Percentiles rank a stretch among this genome's conserved stretches.
Conservation (phyloP, 2,888 invertebrate species). For the Drosophila pseudotakahashii region DNA sequence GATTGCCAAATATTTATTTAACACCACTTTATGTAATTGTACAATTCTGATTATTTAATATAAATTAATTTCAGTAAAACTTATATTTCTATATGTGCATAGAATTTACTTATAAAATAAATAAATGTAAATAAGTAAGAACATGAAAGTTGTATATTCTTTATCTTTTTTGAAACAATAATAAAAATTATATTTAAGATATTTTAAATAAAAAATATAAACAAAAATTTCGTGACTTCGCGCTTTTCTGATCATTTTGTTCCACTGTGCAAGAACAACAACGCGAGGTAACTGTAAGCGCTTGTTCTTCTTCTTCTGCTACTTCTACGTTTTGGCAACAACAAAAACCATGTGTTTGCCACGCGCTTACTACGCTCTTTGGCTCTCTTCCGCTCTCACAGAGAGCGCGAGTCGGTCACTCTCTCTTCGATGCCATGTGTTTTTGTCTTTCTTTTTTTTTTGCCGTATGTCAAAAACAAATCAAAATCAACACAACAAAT, state of each 20-base stretch:
- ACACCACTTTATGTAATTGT: too few species aligned
- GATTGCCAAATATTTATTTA: too few species aligned
- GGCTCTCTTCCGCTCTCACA: conserved; percentile 7
- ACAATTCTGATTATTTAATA: too few species aligned
- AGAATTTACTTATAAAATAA: too few species aligned
- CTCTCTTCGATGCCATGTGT: conserved; percentile 45
- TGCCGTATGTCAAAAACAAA: conserved; percentile 35
- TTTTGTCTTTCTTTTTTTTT: conserved; percentile 19
- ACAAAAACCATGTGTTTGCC: conserved; percentile 79
- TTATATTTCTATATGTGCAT: too few species aligned
- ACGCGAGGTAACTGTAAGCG: conserved; percentile 44
- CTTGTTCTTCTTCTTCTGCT: conserved; percentile 46
- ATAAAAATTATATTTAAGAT: too few species aligned
- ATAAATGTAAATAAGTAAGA: too few species aligned
- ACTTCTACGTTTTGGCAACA: conserved; percentile 66
- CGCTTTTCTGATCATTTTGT: not conserved
- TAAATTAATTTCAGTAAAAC: too few species aligned
- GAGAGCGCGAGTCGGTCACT: not conserved
- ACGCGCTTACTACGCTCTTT: conserved; percentile 57
- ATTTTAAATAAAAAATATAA: too few species aligned
- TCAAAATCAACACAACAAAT: conserved; percentile 23
- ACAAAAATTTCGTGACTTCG: too few species aligned
- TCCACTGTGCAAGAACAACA: conserved; percentile 29
- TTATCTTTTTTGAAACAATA: too few species aligned
- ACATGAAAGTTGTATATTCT: too few species aligned